These are phyloP conservation scores for Nemotelus nigrinus DNA, from an alignment of 2,888 invertebrate species.

Conservation along the genomic window DNA sequence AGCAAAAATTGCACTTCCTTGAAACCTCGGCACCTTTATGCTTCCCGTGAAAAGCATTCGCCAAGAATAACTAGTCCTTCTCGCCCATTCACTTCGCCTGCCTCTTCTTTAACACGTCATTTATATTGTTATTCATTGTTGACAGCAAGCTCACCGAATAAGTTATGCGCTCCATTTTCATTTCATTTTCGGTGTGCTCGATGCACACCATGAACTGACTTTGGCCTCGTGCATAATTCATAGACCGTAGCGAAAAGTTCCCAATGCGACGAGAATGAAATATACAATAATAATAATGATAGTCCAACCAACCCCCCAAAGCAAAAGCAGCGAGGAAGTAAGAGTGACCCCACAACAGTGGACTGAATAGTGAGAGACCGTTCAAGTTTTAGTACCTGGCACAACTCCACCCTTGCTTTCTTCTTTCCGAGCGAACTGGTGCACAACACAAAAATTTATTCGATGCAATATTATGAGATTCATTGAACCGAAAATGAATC, in stretches of 20 bases:
- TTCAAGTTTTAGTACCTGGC: too few relatives aligned
- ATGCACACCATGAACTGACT: background rate
- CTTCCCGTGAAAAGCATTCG: too few relatives aligned
- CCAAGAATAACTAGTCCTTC: too few relatives aligned
- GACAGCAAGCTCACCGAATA: background rate
- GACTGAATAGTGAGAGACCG: too few relatives aligned
- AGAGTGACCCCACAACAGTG: too few relatives aligned
- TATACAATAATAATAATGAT: background rate
- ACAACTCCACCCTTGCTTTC: too few relatives aligned
- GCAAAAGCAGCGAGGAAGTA: background rate
- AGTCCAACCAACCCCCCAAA: background rate
- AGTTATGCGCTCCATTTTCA: background rate
- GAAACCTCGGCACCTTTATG: too few relatives aligned
- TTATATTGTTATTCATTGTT: background rate
- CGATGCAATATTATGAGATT: background rate
- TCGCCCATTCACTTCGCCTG: too few relatives aligned
- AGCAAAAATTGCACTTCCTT: too few relatives aligned
- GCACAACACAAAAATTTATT: background rate
- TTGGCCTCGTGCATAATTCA: background rate
- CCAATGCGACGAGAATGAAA: background rate
- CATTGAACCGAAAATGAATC: background rate
- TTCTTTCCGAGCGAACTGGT: too few relatives aligned
- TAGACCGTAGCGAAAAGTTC: background rate
- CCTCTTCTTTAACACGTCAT: too few relatives aligned
- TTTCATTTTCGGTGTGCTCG: background rate